Evolutionary conservation across 2,113 vertebrate genomes (phyloP).

Genomic region (Paralichthys olivaceus): DNA sequence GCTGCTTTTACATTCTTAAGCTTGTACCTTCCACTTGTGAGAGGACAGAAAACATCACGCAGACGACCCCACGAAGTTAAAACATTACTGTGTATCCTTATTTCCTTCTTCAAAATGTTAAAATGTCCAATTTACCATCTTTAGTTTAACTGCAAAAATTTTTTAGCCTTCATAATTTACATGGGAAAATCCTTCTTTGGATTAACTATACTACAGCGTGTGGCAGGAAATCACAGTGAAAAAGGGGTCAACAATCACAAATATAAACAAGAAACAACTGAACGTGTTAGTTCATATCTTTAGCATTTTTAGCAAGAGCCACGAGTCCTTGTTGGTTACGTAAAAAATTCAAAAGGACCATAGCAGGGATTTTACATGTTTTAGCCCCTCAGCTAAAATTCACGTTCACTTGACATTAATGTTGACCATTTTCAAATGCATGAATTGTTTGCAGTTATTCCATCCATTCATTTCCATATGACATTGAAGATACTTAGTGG

Average conservation of each 20-base stretch:
- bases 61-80: neutral
- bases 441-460: neutral
- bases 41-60: neutral
- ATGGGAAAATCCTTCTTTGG: slow-evolving; percentile 29
- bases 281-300: neutral
- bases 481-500: neutral
- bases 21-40: slow-evolving; percentile 8
- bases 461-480: neutral
- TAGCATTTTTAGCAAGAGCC: neutral
- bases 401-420: too few relatives aligned
- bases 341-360: slow-evolving; percentile 13
- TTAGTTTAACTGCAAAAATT: neutral
- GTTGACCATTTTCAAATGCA: neutral
- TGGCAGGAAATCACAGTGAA: neutral
- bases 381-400: neutral
- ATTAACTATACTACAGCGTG: neutral
- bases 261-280: neutral
- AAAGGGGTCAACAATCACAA: neutral
- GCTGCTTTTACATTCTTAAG: slow-evolving; percentile 45
- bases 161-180: neutral
- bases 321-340: neutral
- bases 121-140: neutral
- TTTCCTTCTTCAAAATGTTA: neutral
- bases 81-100: neutral
- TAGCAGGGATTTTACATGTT: slow-evolving; percentile 2